Percentiles rank a stretch among this genome's conserved stretches.
These are phyloP conservation scores for Drosophila parabipectinata DNA, from an alignment of 1,140 invertebrate genomes.

Conservation along the genomic window DNA sequence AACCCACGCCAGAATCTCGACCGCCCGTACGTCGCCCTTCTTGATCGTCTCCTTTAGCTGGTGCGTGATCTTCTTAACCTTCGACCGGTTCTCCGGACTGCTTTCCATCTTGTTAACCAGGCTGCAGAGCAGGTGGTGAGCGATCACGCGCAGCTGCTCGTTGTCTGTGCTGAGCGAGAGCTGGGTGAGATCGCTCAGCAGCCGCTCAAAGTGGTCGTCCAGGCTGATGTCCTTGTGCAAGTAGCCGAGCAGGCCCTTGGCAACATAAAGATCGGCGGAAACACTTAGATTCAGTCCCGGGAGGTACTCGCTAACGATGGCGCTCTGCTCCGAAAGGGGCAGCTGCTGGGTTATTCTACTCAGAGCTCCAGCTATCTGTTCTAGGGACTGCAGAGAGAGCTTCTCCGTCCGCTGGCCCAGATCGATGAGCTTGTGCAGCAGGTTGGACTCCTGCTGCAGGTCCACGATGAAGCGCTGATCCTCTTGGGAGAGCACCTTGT, in stretches of 20 bases:
- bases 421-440: slow-evolving; percentile 68
- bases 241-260: slow-evolving; percentile 71
- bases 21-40: slow-evolving; percentile 66
- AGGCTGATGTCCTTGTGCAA: slow-evolving; percentile 71
- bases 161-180: slow-evolving; percentile 63
- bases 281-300: slow-evolving; percentile 60
- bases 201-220: slow-evolving; percentile 76
- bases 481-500: slow-evolving; percentile 53
- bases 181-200: slow-evolving; percentile 71
- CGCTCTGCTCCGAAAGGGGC: slow-evolving; percentile 69
- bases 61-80: slow-evolving; percentile 49
- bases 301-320: slow-evolving; percentile 73
- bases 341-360: slow-evolving; percentile 67
- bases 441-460: slow-evolving; percentile 67
- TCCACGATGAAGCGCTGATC: slow-evolving; percentile 67
- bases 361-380: slow-evolving; percentile 60
- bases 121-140: slow-evolving; percentile 77
- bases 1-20: slow-evolving; percentile 75
- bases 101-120: slow-evolving; percentile 77
- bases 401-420: slow-evolving; percentile 37
- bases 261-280: slow-evolving; percentile 68
- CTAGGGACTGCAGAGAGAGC: slow-evolving; percentile 44
- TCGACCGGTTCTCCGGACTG: slow-evolving; percentile 43
- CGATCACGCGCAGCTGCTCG: slow-evolving; percentile 59
- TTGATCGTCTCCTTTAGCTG: slow-evolving; percentile 64